These are phyloP conservation scores for Istiophorus platypterus DNA, from an alignment of 2,113 vertebrate genomes.

Conservation along the genomic window DNA sequence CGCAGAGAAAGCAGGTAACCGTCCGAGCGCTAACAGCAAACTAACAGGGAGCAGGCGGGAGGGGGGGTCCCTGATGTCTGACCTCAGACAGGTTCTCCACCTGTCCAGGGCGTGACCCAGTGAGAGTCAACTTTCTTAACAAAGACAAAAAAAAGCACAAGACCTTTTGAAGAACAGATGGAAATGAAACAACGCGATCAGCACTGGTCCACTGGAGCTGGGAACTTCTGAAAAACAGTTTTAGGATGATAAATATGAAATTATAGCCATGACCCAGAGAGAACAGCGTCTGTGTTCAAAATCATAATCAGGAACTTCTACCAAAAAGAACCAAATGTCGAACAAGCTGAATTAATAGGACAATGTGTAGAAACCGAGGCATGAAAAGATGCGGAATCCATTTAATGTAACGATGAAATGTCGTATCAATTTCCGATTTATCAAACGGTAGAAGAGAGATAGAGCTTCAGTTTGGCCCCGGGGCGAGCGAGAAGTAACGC, in stretches of 20 bases:
- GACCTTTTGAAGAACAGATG: no score
- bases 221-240: no score
- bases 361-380: background rate
- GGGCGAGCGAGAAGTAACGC: background rate
- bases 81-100: background rate
- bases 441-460: background rate
- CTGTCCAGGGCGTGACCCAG: background rate
- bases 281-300: no score
- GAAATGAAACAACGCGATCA: no score
- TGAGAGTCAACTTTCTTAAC: background rate
- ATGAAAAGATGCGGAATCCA: no score
- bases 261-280: no score
- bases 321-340: no score
- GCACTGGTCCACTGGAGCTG: no score
- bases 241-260: no score
- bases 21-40: background rate
- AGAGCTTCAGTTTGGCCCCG: background rate
- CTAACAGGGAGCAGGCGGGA: background rate
- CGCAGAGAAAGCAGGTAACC: conserved; percentile 18
- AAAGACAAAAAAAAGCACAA: background rate
- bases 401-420: background rate
- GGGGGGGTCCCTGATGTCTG: no score
- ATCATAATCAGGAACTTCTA: no score
- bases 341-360: no score
- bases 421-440: background rate